Percentiles rank a stretch among this genome's conserved stretches.
Conservation (phyloP, 2,888 invertebrate genomes). For the Meliscaeva auricollis region DNA sequence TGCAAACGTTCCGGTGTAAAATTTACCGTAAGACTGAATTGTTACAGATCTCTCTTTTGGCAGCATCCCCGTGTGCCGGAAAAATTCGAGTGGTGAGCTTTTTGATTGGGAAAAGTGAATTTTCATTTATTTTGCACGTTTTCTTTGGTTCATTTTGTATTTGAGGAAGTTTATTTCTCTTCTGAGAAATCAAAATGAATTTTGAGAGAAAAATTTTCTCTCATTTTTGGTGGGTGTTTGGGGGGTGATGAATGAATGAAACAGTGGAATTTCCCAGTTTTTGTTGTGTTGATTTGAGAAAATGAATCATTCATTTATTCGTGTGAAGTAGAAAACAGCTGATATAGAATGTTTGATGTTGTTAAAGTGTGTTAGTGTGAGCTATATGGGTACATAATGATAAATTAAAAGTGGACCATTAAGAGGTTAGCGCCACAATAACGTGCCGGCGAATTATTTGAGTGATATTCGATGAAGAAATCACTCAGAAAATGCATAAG, state of each 20-base stretch:
- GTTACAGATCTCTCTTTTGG: constrained; percentile 42
- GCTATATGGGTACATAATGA: neutral
- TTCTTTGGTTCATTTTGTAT: constrained; percentile 8
- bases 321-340: constrained; percentile 23
- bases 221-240: neutral
- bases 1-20: constrained; percentile 69
- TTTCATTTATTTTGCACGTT: no score
- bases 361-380: neutral
- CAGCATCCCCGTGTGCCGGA: constrained; percentile 63
- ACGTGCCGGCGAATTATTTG: constrained; percentile 5
- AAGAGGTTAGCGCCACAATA: constrained; percentile 18
- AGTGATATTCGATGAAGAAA: neutral
- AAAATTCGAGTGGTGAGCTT: constrained; percentile 60
- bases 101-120: constrained; percentile 12
- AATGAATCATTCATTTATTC: neutral
- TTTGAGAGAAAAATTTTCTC: constrained; percentile 15
- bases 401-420: constrained; percentile 7
- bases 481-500: neutral
- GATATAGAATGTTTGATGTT: constrained; percentile 1
- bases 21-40: constrained; percentile 72
- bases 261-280: constrained; percentile 5
- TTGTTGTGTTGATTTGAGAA: neutral
- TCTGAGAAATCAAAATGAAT: constrained; percentile 18
- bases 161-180: neutral
- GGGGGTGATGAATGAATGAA: neutral